These are phyloP conservation scores for Lordiphosa mommai DNA, from an alignment of 1,140 invertebrate genomes.

Conservation along the genomic window DNA sequence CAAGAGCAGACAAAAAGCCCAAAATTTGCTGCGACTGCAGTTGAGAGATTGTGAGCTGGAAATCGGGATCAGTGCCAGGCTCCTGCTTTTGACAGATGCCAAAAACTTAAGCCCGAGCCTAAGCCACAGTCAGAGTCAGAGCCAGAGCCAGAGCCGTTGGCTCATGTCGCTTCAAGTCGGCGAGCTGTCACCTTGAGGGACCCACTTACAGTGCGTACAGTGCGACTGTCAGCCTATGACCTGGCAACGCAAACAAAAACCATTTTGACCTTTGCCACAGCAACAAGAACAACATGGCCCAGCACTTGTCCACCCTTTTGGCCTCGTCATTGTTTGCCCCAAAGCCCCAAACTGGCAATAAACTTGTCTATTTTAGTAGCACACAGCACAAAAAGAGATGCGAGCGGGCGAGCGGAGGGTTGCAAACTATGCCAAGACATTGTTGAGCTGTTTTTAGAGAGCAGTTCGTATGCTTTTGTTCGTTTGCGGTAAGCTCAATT, in stretches of 20 bases:
- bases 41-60: conserved; percentile 9
- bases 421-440: conserved; percentile 52
- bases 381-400: conserved; percentile 35
- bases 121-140: conserved; percentile 3
- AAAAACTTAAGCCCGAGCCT: background rate
- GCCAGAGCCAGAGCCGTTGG: conserved; percentile 18
- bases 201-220: conserved; percentile 9
- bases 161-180: conserved; percentile 42
- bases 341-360: conserved; percentile 72
- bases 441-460: conserved; percentile 30
- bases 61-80: conserved; percentile 11
- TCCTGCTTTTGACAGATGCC: conserved; percentile 15
- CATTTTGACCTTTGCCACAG: conserved; percentile 65
- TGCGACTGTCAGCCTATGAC: conserved; percentile 63
- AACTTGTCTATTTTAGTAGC: conserved; percentile 76
- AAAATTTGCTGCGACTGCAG: conserved; percentile 31
- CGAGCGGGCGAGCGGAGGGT: background rate
- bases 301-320: conserved; percentile 69
- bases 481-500: conserved; percentile 49
- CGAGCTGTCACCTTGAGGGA: conserved; percentile 54
- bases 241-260: conserved; percentile 24
- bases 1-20: conserved; percentile 5
- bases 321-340: conserved; percentile 71
- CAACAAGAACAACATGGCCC: conserved; percentile 20
- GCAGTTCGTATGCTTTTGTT: conserved; percentile 42